A percentile compares a stretch with the other conserved stretches of the same genome.
phyloP scores from a whole-genome alignment of 2,888 invertebrate species.

The Caenorhabditis macrosperma region DNA sequence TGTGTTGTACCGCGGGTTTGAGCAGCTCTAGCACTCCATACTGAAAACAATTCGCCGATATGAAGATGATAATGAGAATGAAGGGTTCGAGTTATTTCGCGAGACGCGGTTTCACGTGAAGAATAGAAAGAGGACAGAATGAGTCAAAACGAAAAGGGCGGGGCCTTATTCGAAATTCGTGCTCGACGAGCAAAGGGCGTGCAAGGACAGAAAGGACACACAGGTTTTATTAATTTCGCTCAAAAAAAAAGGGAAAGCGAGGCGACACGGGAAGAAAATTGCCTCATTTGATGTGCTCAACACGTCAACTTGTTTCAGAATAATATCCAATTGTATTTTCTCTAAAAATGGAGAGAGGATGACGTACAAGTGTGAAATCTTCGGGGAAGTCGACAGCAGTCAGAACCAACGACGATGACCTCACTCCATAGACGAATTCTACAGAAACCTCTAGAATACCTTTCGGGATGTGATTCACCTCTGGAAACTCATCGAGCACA shows the following conservation, averaged over 20 bases:
- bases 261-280: neutral
- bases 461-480: too few relatives aligned
- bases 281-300: slow-evolving; percentile 38
- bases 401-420: too few relatives aligned
- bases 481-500: too few relatives aligned
- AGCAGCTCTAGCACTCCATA: slow-evolving; percentile 48
- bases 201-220: neutral
- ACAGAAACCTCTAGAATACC: too few relatives aligned
- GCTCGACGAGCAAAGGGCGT: slow-evolving; percentile 1
- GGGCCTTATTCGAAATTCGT: neutral
- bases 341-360: neutral
- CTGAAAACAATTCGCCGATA: slow-evolving; percentile 1
- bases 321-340: neutral
- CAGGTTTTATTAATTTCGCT: slow-evolving; percentile 1
- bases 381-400: too few relatives aligned
- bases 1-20: slow-evolving; percentile 54
- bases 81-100: neutral
- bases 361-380: too few relatives aligned
- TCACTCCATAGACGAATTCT: too few relatives aligned
- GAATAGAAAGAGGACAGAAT: neutral
- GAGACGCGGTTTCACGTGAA: neutral
- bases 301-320: neutral
- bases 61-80: neutral
- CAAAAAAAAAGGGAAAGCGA: neutral
- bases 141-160: slow-evolving; percentile 4